Evolutionary conservation across 2,797 vertebrate genomes (phyloP).

Genomic region (Emys orbicularis): DNA sequence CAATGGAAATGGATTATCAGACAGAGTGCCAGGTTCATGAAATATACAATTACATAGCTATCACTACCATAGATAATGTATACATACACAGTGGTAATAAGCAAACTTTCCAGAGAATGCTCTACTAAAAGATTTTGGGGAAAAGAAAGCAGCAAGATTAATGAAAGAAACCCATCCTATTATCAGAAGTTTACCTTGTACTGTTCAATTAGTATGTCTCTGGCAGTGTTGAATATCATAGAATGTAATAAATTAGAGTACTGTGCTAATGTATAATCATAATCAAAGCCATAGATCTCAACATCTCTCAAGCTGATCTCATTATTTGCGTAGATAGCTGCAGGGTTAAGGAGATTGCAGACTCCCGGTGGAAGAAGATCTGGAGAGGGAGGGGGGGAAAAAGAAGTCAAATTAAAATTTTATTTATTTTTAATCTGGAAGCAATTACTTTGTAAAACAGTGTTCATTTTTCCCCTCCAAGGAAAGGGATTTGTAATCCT

Average conservation of each 20-base stretch:
- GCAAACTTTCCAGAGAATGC: background rate
- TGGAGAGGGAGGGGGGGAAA: constrained; percentile 46
- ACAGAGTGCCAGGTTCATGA: background rate
- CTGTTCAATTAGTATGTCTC: constrained; percentile 85
- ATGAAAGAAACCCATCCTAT: background rate
- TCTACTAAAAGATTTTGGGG: background rate
- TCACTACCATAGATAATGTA: background rate
- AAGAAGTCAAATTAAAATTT: background rate
- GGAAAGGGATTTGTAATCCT: background rate
- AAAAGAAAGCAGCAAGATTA: background rate
- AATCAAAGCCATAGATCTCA: constrained; percentile 87
- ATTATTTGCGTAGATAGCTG: constrained; percentile 85
- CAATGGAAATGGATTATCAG: background rate
- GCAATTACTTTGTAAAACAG: background rate
- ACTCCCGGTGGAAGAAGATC: constrained; percentile 87
- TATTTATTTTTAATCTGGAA: background rate
- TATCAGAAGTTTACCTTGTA: constrained; percentile 79
- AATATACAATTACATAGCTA: background rate
- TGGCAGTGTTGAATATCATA: constrained; percentile 84
- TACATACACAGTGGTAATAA: background rate
- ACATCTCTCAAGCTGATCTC: constrained; percentile 85
- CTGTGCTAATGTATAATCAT: constrained; percentile 85
- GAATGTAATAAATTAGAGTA: constrained; percentile 84
- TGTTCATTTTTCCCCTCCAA: background rate
- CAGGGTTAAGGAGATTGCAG: constrained; percentile 85